These are phyloP conservation scores for Acanthochromis polyacanthus DNA, from an alignment of 2,113 vertebrate species.

Conservation along the genomic window DNA sequence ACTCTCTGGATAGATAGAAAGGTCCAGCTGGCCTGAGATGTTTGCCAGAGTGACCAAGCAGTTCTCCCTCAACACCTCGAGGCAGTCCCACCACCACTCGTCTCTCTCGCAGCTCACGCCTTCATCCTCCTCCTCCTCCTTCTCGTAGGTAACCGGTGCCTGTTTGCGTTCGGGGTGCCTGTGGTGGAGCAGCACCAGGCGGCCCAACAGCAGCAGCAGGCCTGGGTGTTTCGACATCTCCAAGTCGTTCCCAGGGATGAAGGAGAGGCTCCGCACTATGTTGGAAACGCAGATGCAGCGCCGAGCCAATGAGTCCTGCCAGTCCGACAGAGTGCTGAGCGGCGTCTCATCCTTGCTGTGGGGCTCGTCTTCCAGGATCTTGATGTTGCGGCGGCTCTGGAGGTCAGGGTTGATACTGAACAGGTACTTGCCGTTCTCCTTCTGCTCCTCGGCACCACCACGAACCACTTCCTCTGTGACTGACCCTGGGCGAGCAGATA, in stretches of 20 bases:
- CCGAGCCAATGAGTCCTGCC: slow-evolving; percentile 96
- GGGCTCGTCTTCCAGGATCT: slow-evolving; percentile 96
- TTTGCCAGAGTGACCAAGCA: slow-evolving; percentile 97
- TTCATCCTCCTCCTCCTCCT: slow-evolving; percentile 97
- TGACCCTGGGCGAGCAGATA: slow-evolving; percentile 89
- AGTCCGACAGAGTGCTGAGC: slow-evolving; percentile 93
- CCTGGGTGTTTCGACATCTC: slow-evolving; percentile 99
- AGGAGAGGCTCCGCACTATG: slow-evolving; percentile 97
- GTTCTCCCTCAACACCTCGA: slow-evolving; percentile 96
- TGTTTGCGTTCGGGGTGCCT: slow-evolving; percentile 97
- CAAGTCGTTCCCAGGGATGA: slow-evolving; percentile 95
- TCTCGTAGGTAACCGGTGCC: slow-evolving; percentile 96
- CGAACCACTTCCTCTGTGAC: slow-evolving; percentile 87
- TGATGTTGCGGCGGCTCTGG: slow-evolving; percentile 90
- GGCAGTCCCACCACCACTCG: slow-evolving; percentile 99
- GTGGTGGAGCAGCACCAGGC: slow-evolving; percentile 95
- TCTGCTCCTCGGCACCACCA: slow-evolving; percentile 79
- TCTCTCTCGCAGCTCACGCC: slow-evolving; percentile 94
- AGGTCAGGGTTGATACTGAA: slow-evolving; percentile 88
- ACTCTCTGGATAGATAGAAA: slow-evolving; percentile 96
- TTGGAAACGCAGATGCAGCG: slow-evolving; percentile 97
- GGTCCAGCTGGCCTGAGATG: slow-evolving; percentile 98
- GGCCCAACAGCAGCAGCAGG: slow-evolving; percentile 94
- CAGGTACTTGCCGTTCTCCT: slow-evolving; percentile 90
- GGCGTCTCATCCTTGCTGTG: slow-evolving; percentile 98